phyloP scores from a whole-genome alignment of 2,113 vertebrate species.

The Holacanthus passer region DNA sequence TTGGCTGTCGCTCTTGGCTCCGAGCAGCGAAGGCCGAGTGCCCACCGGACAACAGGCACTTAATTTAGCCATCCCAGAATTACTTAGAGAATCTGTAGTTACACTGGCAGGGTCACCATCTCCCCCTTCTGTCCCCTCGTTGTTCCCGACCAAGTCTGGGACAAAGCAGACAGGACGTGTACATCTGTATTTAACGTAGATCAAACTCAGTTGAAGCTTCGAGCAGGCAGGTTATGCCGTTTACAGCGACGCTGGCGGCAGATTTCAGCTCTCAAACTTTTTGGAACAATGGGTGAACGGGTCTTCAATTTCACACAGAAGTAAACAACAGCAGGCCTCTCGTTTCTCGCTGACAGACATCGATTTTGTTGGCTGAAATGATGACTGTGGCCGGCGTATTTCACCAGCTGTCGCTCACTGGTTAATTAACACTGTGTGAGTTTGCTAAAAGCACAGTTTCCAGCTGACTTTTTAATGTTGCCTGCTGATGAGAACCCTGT shows the following conservation, averaged over 20 bases:
- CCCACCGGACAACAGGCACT: conserved; percentile 15
- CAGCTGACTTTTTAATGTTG: background rate
- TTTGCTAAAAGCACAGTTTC: background rate
- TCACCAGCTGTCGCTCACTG: background rate
- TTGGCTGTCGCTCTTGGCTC: background rate
- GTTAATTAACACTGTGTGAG: no score
- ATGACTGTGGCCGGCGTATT: background rate
- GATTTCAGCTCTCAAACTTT: background rate
- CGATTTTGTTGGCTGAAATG: background rate
- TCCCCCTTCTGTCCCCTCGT: no score
- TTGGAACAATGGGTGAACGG: background rate
- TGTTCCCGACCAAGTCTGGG: background rate
- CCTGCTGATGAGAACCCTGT: background rate
- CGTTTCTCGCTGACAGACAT: background rate
- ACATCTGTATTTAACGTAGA: no score
- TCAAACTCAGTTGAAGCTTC: background rate
- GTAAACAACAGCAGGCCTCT: background rate
- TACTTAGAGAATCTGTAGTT: background rate
- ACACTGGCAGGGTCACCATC: background rate
- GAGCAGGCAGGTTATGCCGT: background rate
- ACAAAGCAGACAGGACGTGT: background rate
- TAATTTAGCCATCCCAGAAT: conserved; percentile 2
- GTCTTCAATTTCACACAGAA: background rate
- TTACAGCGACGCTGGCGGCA: background rate
- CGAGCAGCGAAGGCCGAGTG: conserved; percentile 12